Evolutionary conservation across 2,113 vertebrate genomes (phyloP), one percentile per base, ranked within the genome.

Genomic region (Heloderma charlesbogerti): DNA sequence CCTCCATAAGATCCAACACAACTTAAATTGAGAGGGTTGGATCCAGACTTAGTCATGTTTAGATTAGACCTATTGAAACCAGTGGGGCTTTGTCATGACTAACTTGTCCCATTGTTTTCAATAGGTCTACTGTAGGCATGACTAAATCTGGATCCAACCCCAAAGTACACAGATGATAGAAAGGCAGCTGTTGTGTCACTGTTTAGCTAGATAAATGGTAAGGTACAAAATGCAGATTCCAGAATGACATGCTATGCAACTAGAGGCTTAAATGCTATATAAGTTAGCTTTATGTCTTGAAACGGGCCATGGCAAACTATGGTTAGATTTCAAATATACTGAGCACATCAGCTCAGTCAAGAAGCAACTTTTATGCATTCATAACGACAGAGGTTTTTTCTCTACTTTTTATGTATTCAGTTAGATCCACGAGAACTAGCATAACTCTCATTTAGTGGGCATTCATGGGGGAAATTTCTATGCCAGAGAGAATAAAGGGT

Each of bases 1-100:
- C 43, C 77, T 88, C 90, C 90, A 89, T 60, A 80, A 91, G 84
- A 84, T 88, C 89, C 57, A 29, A 86, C 9, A 34, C 34, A 90
- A 89, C 40, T 72, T 91, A 40, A 91, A 71, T 77, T 80, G 57
- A 31, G 88, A 89, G 48, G 89, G 9, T 71, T 75, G 74, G 15
- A 75, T 37, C n/a, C 37, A 75, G 1, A 37, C 37, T 40, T 40
- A 37, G 37, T 40, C 10, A 40, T 43, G 18, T 18, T 75, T 75
- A 75, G 15, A 75, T 20, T 37, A 75, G 16, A 13, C 18, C 12
- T 0, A 37, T 5, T 37, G n/a, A 37, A 74, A 75, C 16, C 72
- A 20, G 37, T 75, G n/a, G 16, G 2, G n/a, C 31, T 4, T 15
- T n/a, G 13, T 37, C 15, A 74, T 10, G 34, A 16, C n/a, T 74